Base-by-base conservation (phyloP, 2,888 invertebrate genomes). In the Aspidiotus destructor region DNA sequence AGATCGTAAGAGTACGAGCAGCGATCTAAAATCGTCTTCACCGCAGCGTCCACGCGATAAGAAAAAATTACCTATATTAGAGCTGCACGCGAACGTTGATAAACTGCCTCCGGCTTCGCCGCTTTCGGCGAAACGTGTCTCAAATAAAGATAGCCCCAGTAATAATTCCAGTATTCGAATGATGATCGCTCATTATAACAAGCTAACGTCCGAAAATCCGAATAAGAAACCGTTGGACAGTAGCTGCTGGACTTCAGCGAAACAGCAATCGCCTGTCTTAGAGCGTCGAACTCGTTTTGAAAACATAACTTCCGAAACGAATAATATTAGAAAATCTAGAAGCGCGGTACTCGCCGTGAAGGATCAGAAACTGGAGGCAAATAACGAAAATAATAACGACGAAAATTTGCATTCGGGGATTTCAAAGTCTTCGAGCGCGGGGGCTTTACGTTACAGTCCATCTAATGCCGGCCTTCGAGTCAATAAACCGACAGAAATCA, bases 121-220 rank as follows among this genome's bases (percentile, higher is more conserved):
- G 48, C 17, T 63, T 8, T 54, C 63, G n/a, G 28, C 54, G 8
- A 53, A 28, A 41, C 63, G 61, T 17, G 44, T 15, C n/a, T n/a
- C 58, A 6, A 62, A 54, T 15, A 61, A 63, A 63, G 63, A 69
- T 10, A 55, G 8, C 52, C 28, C 28, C 28, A 28, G 28, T 28
- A 28, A 28, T 28, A 68, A 57, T 42, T 86, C 87, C 0, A 85
- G 85, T 57, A 86, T 87, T 54, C 78, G 84, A 58, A 81, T 85
- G 68, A 87, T 87, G 85, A 84, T 87, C 74, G 85, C 84, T 58
- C 81, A 84, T 72, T 86, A 86, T 73, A 85, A 85, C 74, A 83
- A 84, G 76, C 83, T 84, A 74, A 78, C 85, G 65, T 80, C 80
- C 70, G 73, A 74, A 11, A 60, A 60, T 40, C 53, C 61, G 7